Conservation (phyloP, 1,140 invertebrate species). For the Cydia amplana region DNA sequence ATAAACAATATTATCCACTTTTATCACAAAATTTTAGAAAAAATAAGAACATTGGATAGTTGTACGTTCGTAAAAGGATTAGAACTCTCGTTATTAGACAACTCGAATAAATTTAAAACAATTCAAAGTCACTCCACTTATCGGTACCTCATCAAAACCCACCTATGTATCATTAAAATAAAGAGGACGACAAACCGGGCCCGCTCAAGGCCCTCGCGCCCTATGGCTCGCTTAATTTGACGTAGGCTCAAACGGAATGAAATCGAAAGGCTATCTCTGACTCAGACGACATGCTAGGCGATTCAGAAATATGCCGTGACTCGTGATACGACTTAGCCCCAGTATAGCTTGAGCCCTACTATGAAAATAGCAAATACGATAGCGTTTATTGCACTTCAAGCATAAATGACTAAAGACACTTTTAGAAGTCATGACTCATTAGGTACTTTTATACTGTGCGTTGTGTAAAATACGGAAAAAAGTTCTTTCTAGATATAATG, state of each 20-base stretch:
- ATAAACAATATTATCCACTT: no score
- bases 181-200: constrained; percentile 13
- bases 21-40: no score
- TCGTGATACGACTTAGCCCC: neutral
- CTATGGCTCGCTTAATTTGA: constrained; percentile 39
- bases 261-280: constrained; percentile 75
- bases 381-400: no score
- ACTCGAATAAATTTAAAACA: neutral
- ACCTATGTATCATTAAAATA: constrained; percentile 32
- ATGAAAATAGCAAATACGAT: no score
- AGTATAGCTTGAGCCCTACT: neutral
- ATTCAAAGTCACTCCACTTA: constrained; percentile 6
- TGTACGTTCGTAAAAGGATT: no score
- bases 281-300: constrained; percentile 42
- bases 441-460: no score
- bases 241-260: constrained; percentile 60
- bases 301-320: neutral
- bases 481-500: no score
- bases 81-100: neutral
- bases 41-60: no score
- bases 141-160: constrained; percentile 11
- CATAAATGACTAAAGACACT: no score
- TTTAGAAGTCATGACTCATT: no score
- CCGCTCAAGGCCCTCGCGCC: constrained; percentile 46
- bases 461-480: no score